Conservation (phyloP, 2,113 vertebrate genomes). For the Arizona elegans region DNA sequence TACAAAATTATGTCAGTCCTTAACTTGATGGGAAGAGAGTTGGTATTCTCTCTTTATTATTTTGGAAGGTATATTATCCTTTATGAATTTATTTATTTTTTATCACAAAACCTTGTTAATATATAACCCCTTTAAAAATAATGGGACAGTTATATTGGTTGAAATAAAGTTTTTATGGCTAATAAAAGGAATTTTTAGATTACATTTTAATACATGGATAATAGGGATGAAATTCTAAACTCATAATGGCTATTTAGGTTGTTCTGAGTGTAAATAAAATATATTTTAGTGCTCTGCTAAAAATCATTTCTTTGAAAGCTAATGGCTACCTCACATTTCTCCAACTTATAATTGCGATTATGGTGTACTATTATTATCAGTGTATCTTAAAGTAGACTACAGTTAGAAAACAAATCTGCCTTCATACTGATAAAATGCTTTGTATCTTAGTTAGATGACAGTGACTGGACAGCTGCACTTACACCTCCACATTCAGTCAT, state of each 20-base stretch:
- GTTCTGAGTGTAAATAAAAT: not conserved
- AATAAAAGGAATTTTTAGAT: not conserved
- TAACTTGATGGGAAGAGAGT: not conserved
- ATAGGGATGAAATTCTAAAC: not conserved
- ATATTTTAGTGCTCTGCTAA: not conserved
- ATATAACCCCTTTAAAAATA: not conserved
- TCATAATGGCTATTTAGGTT: not conserved
- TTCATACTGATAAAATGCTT: not conserved
- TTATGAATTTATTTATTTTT: not conserved
- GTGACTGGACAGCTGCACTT: constrained; percentile 79
- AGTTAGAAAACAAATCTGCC: not conserved
- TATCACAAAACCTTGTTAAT: not conserved
- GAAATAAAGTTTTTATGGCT: not conserved
- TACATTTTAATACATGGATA: not conserved
- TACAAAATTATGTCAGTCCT: not conserved
- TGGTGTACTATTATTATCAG: not conserved
- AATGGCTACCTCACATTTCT: not conserved
- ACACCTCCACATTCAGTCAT: constrained; percentile 72
- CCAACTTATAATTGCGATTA: not conserved
- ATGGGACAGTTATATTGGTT: not conserved
- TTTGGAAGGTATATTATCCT: not conserved
- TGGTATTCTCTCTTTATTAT: not conserved
- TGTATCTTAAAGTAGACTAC: not conserved
- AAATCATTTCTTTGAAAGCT: not conserved
- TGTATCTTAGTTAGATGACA: constrained; percentile 79